Percentiles rank a stretch among this genome's conserved stretches.
phyloP scores from a whole-genome alignment of 2,797 vertebrate species.

The Cirrhinus mrigala region DNA sequence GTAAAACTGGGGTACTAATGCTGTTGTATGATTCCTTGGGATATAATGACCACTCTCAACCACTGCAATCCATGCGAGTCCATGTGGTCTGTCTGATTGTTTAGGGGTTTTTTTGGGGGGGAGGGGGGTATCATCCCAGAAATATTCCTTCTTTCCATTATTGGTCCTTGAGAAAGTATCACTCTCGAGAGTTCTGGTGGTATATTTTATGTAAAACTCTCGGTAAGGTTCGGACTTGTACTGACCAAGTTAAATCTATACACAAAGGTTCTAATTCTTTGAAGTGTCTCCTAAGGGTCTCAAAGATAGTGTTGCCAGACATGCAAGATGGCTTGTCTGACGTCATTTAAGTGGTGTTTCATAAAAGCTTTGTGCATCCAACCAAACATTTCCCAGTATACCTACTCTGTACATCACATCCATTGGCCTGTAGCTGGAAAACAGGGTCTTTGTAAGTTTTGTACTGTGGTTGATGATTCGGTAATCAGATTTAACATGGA shows the following conservation, averaged over 20 bases:
- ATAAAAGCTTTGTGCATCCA: constrained; percentile 64
- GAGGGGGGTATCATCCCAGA: constrained; percentile 49
- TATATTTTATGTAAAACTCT: constrained; percentile 18
- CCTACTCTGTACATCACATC: constrained; percentile 46
- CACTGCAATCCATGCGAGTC: constrained; percentile 49
- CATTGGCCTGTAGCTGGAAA: constrained; percentile 41
- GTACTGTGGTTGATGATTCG: constrained; percentile 8
- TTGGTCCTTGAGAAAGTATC: constrained; percentile 52
- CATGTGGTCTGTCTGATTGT: constrained; percentile 60
- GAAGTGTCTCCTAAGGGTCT: constrained; percentile 48
- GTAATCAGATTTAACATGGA: not conserved
- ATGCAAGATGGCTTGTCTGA: constrained; percentile 49
- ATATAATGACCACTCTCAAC: constrained; percentile 52
- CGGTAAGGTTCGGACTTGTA: constrained; percentile 15
- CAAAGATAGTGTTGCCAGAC: constrained; percentile 51
- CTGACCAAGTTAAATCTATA: constrained; percentile 40
- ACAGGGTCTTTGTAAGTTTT: constrained; percentile 47
- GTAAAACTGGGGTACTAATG: constrained; percentile 57
- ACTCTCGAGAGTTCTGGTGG: constrained; percentile 15
- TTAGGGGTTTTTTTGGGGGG: constrained; percentile 53
- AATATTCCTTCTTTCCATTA: constrained; percentile 44
- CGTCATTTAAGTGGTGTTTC: constrained; percentile 54
- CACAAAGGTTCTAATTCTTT: constrained; percentile 39
- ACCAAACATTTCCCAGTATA: constrained; percentile 62
- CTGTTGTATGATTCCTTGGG: constrained; percentile 45